These are phyloP conservation scores for Phenganax marumi DNA, from an alignment of 92 coral and sea anemone genomes.

Conservation along the genomic window DNA sequence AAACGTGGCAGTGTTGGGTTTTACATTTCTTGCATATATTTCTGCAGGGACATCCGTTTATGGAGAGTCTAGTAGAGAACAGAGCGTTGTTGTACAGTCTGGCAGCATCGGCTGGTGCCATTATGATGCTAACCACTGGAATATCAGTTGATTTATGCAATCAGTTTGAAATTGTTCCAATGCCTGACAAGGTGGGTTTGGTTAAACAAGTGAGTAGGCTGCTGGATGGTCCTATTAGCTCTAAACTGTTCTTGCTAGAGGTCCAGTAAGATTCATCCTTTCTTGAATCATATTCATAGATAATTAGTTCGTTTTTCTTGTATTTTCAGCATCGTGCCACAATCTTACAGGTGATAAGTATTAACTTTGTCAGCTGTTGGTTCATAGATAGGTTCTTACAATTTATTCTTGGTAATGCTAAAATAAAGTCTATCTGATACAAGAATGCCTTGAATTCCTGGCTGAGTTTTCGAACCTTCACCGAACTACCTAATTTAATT, in stretches of 20 bases:
- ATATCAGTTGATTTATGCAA: conserved; percentile 73
- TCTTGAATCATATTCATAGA: too few species aligned
- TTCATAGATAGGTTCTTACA: conserved; percentile 84
- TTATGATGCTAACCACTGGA: conserved; percentile 76
- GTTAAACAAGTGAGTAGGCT: too few species aligned
- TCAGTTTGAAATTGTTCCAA: conserved; percentile 89
- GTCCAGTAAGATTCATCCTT: too few species aligned
- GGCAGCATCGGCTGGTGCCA: conserved; percentile 78
- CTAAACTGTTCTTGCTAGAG: too few species aligned
- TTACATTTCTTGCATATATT: neutral
- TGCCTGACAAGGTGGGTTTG: conserved; percentile 77
- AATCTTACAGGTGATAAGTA: conserved; percentile 70
- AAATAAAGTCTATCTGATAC: conserved; percentile 34
- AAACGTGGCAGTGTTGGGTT: neutral
- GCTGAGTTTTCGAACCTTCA: neutral
- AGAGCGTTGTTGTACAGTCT: conserved; percentile 86
- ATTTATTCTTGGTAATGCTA: conserved; percentile 77
- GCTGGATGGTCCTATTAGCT: too few species aligned
- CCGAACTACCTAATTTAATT: neutral
- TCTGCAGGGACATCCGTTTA: conserved; percentile 88
- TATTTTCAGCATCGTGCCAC: conserved; percentile 76
- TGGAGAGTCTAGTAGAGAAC: conserved; percentile 92
- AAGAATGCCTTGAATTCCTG: neutral
- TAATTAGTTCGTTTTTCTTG: neutral
- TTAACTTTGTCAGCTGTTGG: conserved; percentile 70